Base-by-base conservation (phyloP, 2,888 invertebrate species). In the Sinopyrophorus schimmeli region DNA sequence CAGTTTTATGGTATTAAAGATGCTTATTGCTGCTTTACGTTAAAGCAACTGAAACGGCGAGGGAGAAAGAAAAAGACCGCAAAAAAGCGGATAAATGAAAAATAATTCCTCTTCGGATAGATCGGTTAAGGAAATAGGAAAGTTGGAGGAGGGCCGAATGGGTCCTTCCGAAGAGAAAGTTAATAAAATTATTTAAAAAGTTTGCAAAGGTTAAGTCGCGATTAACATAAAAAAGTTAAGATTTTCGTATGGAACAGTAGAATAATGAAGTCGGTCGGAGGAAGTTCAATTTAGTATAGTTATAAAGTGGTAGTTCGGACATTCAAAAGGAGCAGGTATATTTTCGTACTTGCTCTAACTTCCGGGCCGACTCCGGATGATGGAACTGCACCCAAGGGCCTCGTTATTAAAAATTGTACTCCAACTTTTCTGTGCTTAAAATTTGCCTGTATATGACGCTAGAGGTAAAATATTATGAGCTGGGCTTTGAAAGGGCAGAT, bases 361-460 rank as follows among this genome's bases (percentile, higher is more conserved):
- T 46, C 42, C 49, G 60, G 62, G 58, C 54, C 54, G 53, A 57
- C 54, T 57, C 54, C 55, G 60, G 59, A 61, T 59, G 65, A 64
- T 63, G 60, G 60, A 68, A 68, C 62, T 59, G 60, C 62, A 62
- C 67, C 63, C 68, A 52, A 54, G 67, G 63, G 69, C 47, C 64
- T 66, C 68, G 67, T 69, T 69, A 68, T 68, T 68, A 69, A 69
- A 69, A 69, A 68, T 64, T 67, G 69, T 67, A 63, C 62, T 60
- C 60, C 61, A 66, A 66, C 64, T 63, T 64, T 64, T 59, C 63
- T 63, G 64, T 65, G 66, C 64, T 67, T 67, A 67, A 67, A 66
- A 67, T 65, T 63, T 65, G 60, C 64, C 64, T 64, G 66, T 59
- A 56, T 61, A 58, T 65, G 64, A 64, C 59, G 56, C 56, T 51